Evolutionary conservation across 2,113 vertebrate species (phyloP).

Genomic region (Oncorhynchus mykiss): DNA sequence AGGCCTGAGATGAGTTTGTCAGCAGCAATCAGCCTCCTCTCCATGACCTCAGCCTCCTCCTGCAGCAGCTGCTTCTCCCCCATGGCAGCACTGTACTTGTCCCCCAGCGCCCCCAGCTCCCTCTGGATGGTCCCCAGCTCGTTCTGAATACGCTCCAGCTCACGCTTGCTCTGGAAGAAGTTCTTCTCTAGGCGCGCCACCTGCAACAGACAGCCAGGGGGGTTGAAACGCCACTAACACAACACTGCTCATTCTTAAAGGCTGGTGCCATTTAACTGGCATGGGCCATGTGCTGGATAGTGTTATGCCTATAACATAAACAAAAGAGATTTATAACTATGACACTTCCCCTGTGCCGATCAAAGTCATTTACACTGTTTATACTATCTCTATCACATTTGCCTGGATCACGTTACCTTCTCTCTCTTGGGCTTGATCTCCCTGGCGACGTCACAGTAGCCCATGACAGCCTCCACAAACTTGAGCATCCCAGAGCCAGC

Average conservation of each 20-base stretch:
- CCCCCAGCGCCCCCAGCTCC: conserved; percentile 81
- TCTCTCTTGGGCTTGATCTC: conserved; percentile 94
- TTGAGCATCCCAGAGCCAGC: conserved; percentile 94
- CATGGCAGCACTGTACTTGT: conserved; percentile 83
- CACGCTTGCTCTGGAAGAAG: conserved; percentile 82
- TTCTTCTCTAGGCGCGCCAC: conserved; percentile 89
- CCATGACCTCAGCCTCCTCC: conserved; percentile 92
- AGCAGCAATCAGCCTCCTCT: conserved; percentile 86
- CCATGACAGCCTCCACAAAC: conserved; percentile 92
- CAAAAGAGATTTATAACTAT: no score
- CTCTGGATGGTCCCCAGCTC: conserved; percentile 81
- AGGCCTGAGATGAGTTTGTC: conserved; percentile 94
- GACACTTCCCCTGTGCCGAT: no score
- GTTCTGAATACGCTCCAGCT: conserved; percentile 84
- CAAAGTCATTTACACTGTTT: not conserved
- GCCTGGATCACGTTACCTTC: conserved; percentile 74
- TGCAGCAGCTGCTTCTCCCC: conserved; percentile 85
- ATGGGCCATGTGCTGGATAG: not conserved
- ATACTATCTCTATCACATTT: not conserved
- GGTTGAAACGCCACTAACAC: not conserved
- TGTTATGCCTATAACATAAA: not conserved
- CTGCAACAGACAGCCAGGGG: conserved; percentile 57
- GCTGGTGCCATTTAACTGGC: not conserved
- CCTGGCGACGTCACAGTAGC: conserved; percentile 87
- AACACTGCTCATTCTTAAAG: not conserved